A percentile compares a stretch with the other conserved stretches of the same genome.
These are phyloP conservation scores for Tetropium fuscum DNA, from an alignment of 2,888 invertebrate genomes.

Conservation along the genomic window DNA sequence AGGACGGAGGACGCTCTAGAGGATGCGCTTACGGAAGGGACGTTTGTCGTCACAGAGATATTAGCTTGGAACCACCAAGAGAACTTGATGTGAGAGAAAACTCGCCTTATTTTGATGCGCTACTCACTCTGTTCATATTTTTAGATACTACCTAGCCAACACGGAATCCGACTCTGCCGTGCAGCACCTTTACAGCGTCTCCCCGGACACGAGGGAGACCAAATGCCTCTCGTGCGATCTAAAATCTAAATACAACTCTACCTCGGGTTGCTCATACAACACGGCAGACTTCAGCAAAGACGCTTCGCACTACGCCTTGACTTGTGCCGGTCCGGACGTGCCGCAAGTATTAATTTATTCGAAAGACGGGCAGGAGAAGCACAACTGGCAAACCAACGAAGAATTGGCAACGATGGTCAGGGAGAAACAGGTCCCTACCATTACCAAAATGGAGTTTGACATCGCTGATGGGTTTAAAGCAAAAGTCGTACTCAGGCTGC, in stretches of 20 bases:
- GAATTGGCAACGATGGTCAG: slow-evolving; percentile 68
- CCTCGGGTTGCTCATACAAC: slow-evolving; percentile 75
- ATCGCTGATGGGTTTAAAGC: slow-evolving; percentile 77
- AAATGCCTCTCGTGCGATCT: slow-evolving; percentile 84
- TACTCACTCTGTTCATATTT: not conserved
- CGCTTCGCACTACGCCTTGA: slow-evolving; percentile 77
- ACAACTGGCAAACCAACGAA: slow-evolving; percentile 78
- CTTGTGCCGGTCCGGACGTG: slow-evolving; percentile 87
- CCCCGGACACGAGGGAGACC: slow-evolving; percentile 66
- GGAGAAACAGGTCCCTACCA: slow-evolving; percentile 70
- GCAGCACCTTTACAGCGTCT: slow-evolving; percentile 84
- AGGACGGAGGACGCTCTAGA: slow-evolving; percentile 61
- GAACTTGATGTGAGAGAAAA: slow-evolving; percentile 74
- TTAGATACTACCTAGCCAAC: slow-evolving; percentile 89
- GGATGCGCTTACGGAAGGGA: slow-evolving; percentile 71
- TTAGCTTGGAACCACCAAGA: slow-evolving; percentile 76
- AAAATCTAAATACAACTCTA: slow-evolving; percentile 65
- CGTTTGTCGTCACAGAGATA: slow-evolving; percentile 79
- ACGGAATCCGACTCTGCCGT: slow-evolving; percentile 79
- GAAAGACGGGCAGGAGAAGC: slow-evolving; percentile 62
- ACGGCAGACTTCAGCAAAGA: slow-evolving; percentile 76
- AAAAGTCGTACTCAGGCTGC: slow-evolving; percentile 80
- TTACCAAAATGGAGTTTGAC: slow-evolving; percentile 73
- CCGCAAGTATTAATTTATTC: slow-evolving; percentile 78
- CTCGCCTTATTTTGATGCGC: not conserved